Evolutionary conservation across 2,113 vertebrate species (phyloP).

Genomic region (Solenodon paradoxus): DNA sequence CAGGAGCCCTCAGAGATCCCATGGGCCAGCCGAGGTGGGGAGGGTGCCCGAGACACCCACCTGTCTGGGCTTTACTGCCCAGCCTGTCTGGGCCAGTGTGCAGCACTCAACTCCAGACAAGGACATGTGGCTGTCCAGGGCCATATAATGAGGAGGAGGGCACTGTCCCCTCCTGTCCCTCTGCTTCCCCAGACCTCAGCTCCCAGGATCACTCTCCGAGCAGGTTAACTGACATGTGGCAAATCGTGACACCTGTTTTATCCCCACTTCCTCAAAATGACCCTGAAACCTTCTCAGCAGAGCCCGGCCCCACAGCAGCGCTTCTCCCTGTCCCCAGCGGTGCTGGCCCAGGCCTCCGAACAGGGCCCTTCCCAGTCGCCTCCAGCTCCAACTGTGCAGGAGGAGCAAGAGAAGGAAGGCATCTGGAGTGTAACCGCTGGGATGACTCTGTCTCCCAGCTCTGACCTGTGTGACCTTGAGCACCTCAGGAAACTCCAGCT

Average conservation of each 20-base stretch:
- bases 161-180: too few species aligned
- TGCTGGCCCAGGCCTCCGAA: accelerated
- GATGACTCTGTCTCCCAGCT: background rate
- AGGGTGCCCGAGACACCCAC: background rate
- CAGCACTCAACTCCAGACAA: background rate
- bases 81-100: background rate
- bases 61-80: background rate
- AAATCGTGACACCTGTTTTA: too few species aligned
- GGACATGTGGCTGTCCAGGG: background rate
- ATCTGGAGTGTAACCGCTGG: background rate
- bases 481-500: background rate
- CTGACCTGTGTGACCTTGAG: background rate
- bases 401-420: background rate
- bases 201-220: background rate
- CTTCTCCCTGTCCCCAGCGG: too few species aligned
- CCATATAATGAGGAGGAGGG: background rate
- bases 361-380: background rate
- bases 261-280: background rate
- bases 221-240: too few species aligned
- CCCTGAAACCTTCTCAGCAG: background rate
- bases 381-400: background rate
- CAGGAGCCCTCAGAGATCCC: background rate
- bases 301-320: accelerated
- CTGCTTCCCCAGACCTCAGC: background rate
- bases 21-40: accelerated